Evolutionary conservation across 2,888 invertebrate species (phyloP), one percentile per base, ranked within the genome.

Genomic region (Andrena minutula): DNA sequence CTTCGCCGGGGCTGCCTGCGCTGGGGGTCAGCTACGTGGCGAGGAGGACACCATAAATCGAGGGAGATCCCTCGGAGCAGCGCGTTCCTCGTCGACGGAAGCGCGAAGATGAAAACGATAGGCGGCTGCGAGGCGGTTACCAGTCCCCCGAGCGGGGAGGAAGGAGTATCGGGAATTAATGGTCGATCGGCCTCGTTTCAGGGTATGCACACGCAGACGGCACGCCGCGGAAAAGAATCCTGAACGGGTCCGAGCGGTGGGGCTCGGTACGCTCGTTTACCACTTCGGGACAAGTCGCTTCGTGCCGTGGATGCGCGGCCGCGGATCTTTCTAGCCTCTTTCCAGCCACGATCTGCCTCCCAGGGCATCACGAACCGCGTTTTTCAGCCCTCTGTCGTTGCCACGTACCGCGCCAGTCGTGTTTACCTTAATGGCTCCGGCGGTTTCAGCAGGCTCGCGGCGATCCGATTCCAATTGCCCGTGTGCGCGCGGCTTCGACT

Each of bases 91-190:
- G 41, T 41, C 41, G 58, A 56, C 75, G 69, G 83, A 79, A 83
- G 78, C 75, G 72, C 83, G 65, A 82, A 75, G 83, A 83, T 83
- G 83, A 75, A 78, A 84, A 82, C 83, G 83, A 83, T 79, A 79
- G 75, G 75, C 49, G 35, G 26, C 49, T 23, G 69, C 58, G 58
- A 74, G 41, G 53, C 49, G 41, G 70, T 60, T 68, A 28, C 16
- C 61, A 47, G 69, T 49, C 23, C 49, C n/a, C 30, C 47, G 35
- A n/a, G n/a, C 26, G 26, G 20, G 32, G 10, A 28, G 64, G 51
- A 26, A 79, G 75, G 58, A 61, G 68, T 79, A 64, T 65, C 35
- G 58, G 56, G 79, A 79, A 84, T 84, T 84, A 84, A 84, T 84
- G 83, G 84, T 61, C 75, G 66, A 83, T 79, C 84, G 83, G 73